Percentiles rank a stretch among this genome's conserved stretches.
phyloP scores from a whole-genome alignment of 2,888 invertebrate genomes.

The Elgonia sp. region DNA sequence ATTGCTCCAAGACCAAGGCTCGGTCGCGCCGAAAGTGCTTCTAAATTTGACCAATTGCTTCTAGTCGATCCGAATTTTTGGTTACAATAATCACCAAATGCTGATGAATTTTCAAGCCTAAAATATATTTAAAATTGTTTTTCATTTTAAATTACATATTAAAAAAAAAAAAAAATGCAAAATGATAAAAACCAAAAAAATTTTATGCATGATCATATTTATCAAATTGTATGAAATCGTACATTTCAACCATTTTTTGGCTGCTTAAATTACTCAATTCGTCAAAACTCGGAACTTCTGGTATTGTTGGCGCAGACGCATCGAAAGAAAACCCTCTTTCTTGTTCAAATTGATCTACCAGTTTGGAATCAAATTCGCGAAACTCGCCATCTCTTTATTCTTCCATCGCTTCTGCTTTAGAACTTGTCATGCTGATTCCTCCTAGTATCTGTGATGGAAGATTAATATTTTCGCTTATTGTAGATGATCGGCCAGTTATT shows the following conservation, averaged over 20 bases:
- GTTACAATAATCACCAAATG: slow-evolving; percentile 87
- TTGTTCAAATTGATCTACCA: slow-evolving; percentile 85
- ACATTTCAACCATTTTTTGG: slow-evolving; percentile 83
- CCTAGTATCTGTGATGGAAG: slow-evolving; percentile 69
- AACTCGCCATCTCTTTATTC: slow-evolving; percentile 84
- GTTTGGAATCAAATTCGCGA: slow-evolving; percentile 84
- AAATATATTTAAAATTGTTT: slow-evolving; percentile 11
- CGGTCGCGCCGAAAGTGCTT: slow-evolving; percentile 77
- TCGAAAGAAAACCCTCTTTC: slow-evolving; percentile 87
- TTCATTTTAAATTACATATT: neutral
- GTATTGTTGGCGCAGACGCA: slow-evolving; percentile 79
- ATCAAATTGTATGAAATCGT: slow-evolving; percentile 47
- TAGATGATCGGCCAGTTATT: slow-evolving; percentile 85
- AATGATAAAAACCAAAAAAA: too few species aligned
- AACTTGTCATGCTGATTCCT: slow-evolving; percentile 82
- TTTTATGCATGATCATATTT: too few species aligned
- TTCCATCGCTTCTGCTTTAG: slow-evolving; percentile 82
- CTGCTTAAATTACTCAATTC: slow-evolving; percentile 85
- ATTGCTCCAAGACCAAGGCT: slow-evolving; percentile 81
- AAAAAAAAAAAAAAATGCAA: too few species aligned
- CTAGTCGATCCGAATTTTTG: slow-evolving; percentile 86
- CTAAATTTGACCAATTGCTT: slow-evolving; percentile 78
- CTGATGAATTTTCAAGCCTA: slow-evolving; percentile 82
- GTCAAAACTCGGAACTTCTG: slow-evolving; percentile 82
- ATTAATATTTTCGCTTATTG: slow-evolving; percentile 72